These are phyloP conservation scores for Phoeniculus purpureus DNA, from an alignment of 2,797 vertebrate genomes.

Conservation along the genomic window DNA sequence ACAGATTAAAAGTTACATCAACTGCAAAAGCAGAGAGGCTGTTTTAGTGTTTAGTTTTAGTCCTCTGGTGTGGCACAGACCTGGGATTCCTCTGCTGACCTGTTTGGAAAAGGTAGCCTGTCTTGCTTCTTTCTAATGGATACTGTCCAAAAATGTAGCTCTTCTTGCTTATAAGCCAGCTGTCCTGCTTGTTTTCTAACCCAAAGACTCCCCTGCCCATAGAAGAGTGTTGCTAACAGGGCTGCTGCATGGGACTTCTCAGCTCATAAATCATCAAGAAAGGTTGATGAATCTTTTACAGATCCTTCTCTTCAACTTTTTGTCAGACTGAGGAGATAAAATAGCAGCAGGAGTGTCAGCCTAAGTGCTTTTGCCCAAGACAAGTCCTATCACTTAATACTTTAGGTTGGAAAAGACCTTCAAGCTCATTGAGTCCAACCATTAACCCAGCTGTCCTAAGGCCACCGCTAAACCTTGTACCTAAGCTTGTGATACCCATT, in stretches of 20 bases:
- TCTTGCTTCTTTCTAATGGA: background rate
- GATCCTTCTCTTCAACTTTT: slow-evolving; percentile 22
- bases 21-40: background rate
- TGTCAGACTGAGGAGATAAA: background rate
- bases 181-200: background rate
- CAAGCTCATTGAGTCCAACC: too few species aligned
- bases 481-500: too few species aligned
- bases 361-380: slow-evolving; percentile 7
- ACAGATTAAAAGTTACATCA: background rate
- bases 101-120: background rate
- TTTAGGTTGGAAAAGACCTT: too few species aligned
- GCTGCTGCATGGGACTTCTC: background rate
- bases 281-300: slow-evolving; percentile 26
- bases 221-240: background rate
- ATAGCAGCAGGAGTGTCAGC: background rate
- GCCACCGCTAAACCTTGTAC: too few species aligned
- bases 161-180: background rate
- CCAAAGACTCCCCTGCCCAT: background rate
- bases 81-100: background rate
- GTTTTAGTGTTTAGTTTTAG: background rate
- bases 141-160: background rate
- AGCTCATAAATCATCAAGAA: slow-evolving; percentile 14
- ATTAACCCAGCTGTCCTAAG: too few species aligned
- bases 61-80: background rate
- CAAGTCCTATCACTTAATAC: background rate